Percentiles rank a stretch among this genome's conserved stretches.
Conservation (phyloP, 2,888 invertebrate species). For the Tridacna crocea region DNA sequence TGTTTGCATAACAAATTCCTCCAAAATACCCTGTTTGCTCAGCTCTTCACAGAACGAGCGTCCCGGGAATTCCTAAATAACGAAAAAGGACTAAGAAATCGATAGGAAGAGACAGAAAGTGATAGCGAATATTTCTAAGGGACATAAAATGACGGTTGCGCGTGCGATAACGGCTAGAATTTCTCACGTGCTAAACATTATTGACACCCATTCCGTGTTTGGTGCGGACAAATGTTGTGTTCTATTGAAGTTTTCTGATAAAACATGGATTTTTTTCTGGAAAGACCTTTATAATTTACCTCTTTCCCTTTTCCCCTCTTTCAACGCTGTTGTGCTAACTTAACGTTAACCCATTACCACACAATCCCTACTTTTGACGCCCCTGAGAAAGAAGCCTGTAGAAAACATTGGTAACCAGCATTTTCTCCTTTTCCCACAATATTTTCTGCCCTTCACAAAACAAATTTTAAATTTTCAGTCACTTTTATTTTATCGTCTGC, state of each 20-base stretch:
- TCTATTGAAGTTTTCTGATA: conserved; percentile 20
- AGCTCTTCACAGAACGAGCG: conserved; percentile 22
- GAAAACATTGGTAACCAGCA: too few species aligned
- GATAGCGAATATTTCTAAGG: conserved; percentile 53
- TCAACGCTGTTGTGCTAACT: too few species aligned
- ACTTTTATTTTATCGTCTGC: too few species aligned
- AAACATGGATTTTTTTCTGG: conserved; percentile 22
- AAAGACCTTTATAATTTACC: neutral
- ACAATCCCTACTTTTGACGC: too few species aligned
- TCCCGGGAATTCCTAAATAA: conserved; percentile 28
- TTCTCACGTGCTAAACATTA: conserved; percentile 61
- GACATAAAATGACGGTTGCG: conserved; percentile 54
- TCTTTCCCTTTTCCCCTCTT: too few species aligned
- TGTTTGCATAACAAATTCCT: conserved; percentile 24
- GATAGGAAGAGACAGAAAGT: conserved; percentile 33
- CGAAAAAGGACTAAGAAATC: conserved; percentile 49
- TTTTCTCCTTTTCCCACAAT: too few species aligned
- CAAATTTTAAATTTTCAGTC: too few species aligned
- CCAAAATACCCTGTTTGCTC: conserved; percentile 23
- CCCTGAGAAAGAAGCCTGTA: too few species aligned
- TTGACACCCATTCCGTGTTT: conserved; percentile 58
- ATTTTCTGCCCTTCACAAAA: too few species aligned
- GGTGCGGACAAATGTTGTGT: conserved; percentile 20
- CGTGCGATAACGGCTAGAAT: conserved; percentile 51
- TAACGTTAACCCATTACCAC: too few species aligned